These are phyloP conservation scores for Columbina picui DNA, from an alignment of 2,113 vertebrate species.

Conservation along the genomic window DNA sequence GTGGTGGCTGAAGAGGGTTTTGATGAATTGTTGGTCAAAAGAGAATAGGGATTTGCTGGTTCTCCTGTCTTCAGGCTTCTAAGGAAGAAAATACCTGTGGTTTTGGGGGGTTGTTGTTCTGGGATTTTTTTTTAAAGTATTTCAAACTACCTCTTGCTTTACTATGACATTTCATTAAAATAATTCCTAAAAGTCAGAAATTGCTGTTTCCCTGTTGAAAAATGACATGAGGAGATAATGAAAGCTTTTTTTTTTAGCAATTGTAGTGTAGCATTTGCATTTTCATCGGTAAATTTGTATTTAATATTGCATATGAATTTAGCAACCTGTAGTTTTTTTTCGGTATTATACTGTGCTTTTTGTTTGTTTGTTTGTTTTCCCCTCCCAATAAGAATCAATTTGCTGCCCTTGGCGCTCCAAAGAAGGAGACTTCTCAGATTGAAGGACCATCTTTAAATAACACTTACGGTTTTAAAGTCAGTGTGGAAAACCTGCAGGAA, in stretches of 20 bases:
- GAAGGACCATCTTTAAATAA: constrained; percentile 95
- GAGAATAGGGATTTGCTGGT: background rate
- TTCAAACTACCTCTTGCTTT: background rate
- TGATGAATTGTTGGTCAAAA: background rate
- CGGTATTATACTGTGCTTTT: background rate
- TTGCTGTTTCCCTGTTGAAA: background rate
- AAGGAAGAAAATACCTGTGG: background rate
- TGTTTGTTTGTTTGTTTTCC: background rate
- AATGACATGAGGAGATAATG: background rate
- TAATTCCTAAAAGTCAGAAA: background rate
- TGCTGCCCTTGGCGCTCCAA: constrained; percentile 82
- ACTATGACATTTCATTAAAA: background rate
- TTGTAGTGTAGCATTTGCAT: background rate
- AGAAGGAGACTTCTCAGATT: constrained; percentile 91
- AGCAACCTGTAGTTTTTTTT: constrained; percentile 22
- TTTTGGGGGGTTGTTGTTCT: background rate
- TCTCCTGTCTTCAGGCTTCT: background rate
- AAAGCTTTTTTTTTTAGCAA: background rate
- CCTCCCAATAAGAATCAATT: constrained; percentile 86
- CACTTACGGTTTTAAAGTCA: constrained; percentile 96
- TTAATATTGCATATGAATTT: background rate
- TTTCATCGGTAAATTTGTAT: background rate
- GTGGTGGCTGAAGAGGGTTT: background rate
- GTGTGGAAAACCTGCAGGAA: constrained; percentile 94
- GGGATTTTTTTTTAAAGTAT: background rate